Evolutionary conservation across 1,140 invertebrate species (phyloP), one percentile per base, ranked within the genome.

Genomic region (Drosophila yakuba): DNA sequence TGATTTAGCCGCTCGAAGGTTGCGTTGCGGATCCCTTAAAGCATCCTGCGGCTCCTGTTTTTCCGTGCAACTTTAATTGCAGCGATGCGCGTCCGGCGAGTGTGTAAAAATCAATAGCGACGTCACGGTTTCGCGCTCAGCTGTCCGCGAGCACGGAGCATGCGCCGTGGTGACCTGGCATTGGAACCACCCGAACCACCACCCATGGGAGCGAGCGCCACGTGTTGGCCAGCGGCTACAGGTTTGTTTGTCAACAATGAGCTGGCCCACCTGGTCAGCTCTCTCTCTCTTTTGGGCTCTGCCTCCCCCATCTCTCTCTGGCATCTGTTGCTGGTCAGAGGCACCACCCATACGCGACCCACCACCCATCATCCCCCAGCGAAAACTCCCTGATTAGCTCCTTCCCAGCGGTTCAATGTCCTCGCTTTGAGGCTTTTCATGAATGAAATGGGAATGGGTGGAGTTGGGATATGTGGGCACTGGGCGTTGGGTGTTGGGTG

Each of bases 181-280:
- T 12, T 25, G 35, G 14, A 35, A 14, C 47, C 56, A 45, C 57
- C 54, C 74, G 28, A 38, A 10, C 55, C 50, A 23, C 52, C 32
- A 38, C 48, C 51, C 47, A 55, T 4, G 5, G 35, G 11, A 5
- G 28, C 32, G 23, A 50, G 47, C 61, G 62, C 75, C 83, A 86
- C 79, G 83, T 86, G 83, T 82, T 69, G 63, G 60, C 43, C 57
- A 45, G 43, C 57, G 83, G 83, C 83, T 79, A 86, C 83, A 86
- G 83, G 83, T 86, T 86, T 86, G 83, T 86, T 86, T 86, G 62
- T 88, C 83, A 86, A 86, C 83, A 86, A 75, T 73, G 67, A 45
- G 35, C 71, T 71, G 45, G 55, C 71, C 79, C 79, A 86, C 83
- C 83, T 86, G 83, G 39, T 47, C 62, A 38, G 10, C 35, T n/a